phyloP scores from a whole-genome alignment of 2,113 vertebrate species.

The Melanotaenia duboulayi region DNA sequence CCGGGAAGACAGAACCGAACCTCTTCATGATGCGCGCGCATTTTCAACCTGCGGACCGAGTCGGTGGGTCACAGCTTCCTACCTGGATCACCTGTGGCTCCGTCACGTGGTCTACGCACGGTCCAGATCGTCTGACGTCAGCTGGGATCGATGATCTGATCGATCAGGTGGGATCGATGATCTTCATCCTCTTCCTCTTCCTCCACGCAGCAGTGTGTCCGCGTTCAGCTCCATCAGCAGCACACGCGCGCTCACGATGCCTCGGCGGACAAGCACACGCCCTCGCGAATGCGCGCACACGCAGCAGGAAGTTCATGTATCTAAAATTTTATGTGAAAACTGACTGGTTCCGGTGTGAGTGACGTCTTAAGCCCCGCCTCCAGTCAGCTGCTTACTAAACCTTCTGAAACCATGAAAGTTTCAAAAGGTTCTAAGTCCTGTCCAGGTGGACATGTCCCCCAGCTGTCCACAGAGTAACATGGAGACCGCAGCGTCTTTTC shows the following conservation, averaged over 20 bases:
- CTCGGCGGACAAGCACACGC: constrained; percentile 33
- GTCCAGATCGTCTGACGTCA: constrained; percentile 10
- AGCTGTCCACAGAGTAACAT: too few species aligned
- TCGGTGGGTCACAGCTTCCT: not conserved
- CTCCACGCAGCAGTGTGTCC: constrained; percentile 5
- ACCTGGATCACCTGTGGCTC: constrained; percentile 22
- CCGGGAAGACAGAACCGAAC: not conserved
- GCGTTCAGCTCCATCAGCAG: constrained; percentile 49
- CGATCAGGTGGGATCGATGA: constrained; percentile 37
- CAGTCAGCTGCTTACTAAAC: too few species aligned
- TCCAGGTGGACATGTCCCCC: too few species aligned
- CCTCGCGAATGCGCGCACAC: constrained; percentile 24
- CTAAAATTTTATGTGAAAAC: too few species aligned
- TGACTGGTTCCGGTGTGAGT: too few species aligned
- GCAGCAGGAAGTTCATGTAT: not conserved
- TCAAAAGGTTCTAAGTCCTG: too few species aligned
- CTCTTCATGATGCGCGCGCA: not conserved
- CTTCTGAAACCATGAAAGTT: too few species aligned
- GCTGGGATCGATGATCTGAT: constrained; percentile 42
- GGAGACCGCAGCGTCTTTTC: too few species aligned
- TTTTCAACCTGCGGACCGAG: too few species aligned
- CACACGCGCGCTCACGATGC: constrained; percentile 49
- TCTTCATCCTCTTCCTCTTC: constrained; percentile 47
- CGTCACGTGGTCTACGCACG: constrained; percentile 17
- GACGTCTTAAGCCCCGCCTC: too few species aligned